A percentile compares a stretch with the other conserved stretches of the same genome.
Evolutionary conservation across 2,113 vertebrate genomes (phyloP).

Genomic region (Melanerpes aurifrons): DNA sequence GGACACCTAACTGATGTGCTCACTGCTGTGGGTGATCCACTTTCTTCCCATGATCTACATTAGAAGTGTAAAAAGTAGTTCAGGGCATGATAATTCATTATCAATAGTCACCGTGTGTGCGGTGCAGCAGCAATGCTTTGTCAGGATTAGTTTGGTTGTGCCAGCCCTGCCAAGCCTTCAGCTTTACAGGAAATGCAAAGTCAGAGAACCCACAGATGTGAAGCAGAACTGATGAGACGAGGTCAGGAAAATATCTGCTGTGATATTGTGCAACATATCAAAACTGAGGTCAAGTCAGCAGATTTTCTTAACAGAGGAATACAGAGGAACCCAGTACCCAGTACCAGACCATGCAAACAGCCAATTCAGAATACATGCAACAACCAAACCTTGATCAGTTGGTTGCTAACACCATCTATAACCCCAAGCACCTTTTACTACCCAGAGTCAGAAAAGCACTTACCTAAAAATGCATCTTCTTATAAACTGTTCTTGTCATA

Average conservation of each 20-base stretch:
- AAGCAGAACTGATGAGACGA: not conserved
- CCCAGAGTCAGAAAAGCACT: not conserved
- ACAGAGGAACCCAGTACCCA: not conserved
- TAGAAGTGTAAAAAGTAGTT: not conserved
- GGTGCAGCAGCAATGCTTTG: not conserved
- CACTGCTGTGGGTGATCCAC: not conserved
- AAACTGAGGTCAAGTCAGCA: not conserved
- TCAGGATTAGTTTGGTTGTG: not conserved
- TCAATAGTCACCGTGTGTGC: not conserved
- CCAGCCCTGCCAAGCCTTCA: not conserved
- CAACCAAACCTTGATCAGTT: not conserved
- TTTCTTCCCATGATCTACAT: not conserved
- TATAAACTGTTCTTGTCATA: not conserved
- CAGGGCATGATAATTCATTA: not conserved
- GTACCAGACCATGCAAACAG: not conserved
- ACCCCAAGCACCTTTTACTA: not conserved
- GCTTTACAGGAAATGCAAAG: not conserved
- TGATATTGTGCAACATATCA: not conserved
- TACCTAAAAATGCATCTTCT: not conserved
- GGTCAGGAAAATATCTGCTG: not conserved
- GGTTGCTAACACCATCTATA: not conserved
- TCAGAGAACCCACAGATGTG: not conserved
- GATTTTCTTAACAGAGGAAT: not conserved
- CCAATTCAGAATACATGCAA: not conserved
- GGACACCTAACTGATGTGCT: not conserved